These are phyloP conservation scores for Scaptomyza parva DNA, from an alignment of 2,888 invertebrate genomes.

Conservation along the genomic window DNA sequence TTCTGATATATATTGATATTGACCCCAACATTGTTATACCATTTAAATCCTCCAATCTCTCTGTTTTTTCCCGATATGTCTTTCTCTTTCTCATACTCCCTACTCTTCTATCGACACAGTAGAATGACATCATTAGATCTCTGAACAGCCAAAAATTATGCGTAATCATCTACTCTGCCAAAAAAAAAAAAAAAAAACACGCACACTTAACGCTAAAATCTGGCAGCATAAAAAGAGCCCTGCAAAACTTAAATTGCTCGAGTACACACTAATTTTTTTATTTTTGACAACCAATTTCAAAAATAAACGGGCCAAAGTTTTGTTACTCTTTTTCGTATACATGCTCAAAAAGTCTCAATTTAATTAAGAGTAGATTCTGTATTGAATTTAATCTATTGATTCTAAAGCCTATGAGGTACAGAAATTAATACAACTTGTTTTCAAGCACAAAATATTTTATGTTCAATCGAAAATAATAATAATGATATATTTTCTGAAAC, in stretches of 20 bases:
- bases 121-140: constrained; percentile 69
- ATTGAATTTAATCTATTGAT: neutral
- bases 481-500: constrained; percentile 26
- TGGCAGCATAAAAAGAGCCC: constrained; percentile 56
- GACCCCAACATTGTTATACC: constrained; percentile 27
- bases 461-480: neutral
- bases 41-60: constrained; percentile 25
- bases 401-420: no score
- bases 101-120: neutral
- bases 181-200: constrained; percentile 26
- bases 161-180: constrained; percentile 70
- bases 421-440: no score
- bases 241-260: constrained; percentile 71
- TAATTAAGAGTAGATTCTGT: neutral
- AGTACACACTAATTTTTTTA: constrained; percentile 52
- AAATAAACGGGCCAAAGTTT: neutral
- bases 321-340: constrained; percentile 18
- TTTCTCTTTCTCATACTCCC: neutral
- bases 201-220: constrained; percentile 56
- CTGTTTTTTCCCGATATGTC: neutral
- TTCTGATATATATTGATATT: constrained; percentile 2
- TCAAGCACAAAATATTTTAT: neutral
- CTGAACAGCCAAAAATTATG: constrained; percentile 65
- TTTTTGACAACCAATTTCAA: neutral
- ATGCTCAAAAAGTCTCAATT: neutral